phyloP scores from a whole-genome alignment of 1,140 invertebrate genomes.

The Drosophila subobscura region DNA sequence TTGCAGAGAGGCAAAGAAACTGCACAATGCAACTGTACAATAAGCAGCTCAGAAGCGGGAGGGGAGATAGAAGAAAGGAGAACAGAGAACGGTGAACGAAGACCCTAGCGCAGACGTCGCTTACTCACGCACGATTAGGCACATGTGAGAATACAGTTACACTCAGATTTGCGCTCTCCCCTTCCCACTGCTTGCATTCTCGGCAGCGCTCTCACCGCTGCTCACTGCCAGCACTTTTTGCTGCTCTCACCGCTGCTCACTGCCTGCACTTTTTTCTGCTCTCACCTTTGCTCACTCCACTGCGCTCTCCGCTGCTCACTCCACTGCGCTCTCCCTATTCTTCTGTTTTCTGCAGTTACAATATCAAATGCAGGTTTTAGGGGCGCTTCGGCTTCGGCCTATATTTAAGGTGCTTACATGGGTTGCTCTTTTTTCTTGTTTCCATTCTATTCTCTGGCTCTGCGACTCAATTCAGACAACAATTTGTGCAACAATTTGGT shows the following conservation, averaged over 20 bases:
- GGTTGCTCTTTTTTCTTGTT: conserved; percentile 63
- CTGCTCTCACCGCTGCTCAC: too few relatives aligned
- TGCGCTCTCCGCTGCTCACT: too few relatives aligned
- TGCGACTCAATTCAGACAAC: conserved; percentile 29
- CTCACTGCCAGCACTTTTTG: too few relatives aligned
- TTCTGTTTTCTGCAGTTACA: conserved; percentile 7
- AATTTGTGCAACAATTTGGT: conserved; percentile 74
- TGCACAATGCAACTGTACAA: conserved; percentile 40
- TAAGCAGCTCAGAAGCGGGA: conserved; percentile 59
- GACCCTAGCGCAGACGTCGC: conserved; percentile 9
- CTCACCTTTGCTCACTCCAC: too few relatives aligned
- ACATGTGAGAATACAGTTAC: conserved; percentile 46
- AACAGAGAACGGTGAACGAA: conserved; percentile 9
- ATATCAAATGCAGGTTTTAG: conserved; percentile 27
- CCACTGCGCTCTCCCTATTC: too few relatives aligned
- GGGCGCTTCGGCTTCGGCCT: conserved; percentile 41
- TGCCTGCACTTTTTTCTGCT: too few relatives aligned
- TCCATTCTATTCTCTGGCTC: conserved; percentile 20
- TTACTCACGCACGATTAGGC: conserved; percentile 66
- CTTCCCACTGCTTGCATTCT: too few relatives aligned
- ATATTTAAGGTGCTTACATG: conserved; percentile 80
- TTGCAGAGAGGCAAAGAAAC: conserved; percentile 22
- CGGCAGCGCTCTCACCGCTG: too few relatives aligned
- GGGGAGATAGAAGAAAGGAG: too few relatives aligned
- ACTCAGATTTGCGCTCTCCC: too few relatives aligned